Percentiles rank a stretch among this genome's conserved stretches.
These are phyloP conservation scores for Pelusios castaneus DNA, from an alignment of 2,113 vertebrate genomes.

Conservation along the genomic window DNA sequence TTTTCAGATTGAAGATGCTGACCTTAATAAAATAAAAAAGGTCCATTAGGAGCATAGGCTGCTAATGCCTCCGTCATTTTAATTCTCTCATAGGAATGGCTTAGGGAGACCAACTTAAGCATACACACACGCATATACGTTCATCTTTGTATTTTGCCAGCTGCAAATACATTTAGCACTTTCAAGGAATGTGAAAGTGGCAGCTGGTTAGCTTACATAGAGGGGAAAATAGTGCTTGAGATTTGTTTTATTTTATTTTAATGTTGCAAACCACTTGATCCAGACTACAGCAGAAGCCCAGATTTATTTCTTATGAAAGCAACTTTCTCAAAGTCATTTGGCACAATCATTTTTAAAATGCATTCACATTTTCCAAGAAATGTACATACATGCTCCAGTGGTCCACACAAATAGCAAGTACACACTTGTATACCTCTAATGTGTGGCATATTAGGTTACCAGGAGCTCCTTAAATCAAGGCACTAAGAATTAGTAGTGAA, in stretches of 20 bases:
- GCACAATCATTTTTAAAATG: background rate
- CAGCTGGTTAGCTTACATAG: background rate
- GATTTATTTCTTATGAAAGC: background rate
- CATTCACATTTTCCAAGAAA: background rate
- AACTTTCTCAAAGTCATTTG: constrained; percentile 22
- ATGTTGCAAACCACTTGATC: background rate
- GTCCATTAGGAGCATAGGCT: background rate
- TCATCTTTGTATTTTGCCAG: too few species aligned
- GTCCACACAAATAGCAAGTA: background rate
- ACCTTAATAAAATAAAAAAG: background rate
- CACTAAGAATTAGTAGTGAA: background rate
- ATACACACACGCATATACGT: background rate
- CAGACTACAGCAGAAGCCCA: background rate
- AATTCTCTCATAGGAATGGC: background rate
- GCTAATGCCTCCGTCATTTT: too few species aligned
- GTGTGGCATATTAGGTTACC: background rate
- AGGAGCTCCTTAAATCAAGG: background rate
- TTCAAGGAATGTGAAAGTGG: background rate
- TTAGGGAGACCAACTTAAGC: background rate
- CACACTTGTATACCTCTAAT: accelerated
- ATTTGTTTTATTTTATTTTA: constrained; percentile 9
- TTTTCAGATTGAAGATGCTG: background rate
- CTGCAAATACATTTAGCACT: background rate
- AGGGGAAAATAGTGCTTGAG: background rate
- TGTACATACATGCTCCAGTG: accelerated